Evolutionary conservation across 2,797 vertebrate genomes (phyloP).

Genomic region (Xenops minutus): DNA sequence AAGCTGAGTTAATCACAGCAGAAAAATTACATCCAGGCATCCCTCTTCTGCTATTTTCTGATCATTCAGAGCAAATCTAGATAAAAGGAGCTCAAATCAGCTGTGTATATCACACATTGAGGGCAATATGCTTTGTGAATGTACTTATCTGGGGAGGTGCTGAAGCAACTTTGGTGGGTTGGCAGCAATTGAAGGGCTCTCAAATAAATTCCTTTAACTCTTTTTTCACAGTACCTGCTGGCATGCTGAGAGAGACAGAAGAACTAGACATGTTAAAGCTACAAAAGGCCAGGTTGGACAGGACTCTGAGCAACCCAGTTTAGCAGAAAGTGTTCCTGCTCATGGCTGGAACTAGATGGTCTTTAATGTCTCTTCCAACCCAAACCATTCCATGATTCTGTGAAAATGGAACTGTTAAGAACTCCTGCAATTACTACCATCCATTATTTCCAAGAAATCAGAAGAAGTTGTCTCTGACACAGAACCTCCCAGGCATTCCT

Average conservation of each 20-base stretch:
- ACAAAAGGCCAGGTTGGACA: not conserved
- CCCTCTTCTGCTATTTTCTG: not conserved
- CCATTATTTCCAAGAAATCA: not conserved
- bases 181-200: not conserved
- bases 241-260: not conserved
- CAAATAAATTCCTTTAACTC: not conserved
- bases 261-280: not conserved
- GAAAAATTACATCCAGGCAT: not conserved
- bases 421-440: not conserved
- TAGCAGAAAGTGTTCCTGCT: not conserved
- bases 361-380: not conserved
- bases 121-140: not conserved
- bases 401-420: not conserved
- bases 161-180: not conserved
- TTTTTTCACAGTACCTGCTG: not conserved
- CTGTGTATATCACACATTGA: accelerated
- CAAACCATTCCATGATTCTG: not conserved
- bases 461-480: not conserved
- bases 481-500: not conserved
- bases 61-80: not conserved
- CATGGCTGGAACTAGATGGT: not conserved
- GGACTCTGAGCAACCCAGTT: not conserved
- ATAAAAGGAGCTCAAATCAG: not conserved
- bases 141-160: not conserved
- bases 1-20: not conserved